Evolutionary conservation across 2,113 vertebrate species (phyloP).

Genomic region (Axis porcinus): DNA sequence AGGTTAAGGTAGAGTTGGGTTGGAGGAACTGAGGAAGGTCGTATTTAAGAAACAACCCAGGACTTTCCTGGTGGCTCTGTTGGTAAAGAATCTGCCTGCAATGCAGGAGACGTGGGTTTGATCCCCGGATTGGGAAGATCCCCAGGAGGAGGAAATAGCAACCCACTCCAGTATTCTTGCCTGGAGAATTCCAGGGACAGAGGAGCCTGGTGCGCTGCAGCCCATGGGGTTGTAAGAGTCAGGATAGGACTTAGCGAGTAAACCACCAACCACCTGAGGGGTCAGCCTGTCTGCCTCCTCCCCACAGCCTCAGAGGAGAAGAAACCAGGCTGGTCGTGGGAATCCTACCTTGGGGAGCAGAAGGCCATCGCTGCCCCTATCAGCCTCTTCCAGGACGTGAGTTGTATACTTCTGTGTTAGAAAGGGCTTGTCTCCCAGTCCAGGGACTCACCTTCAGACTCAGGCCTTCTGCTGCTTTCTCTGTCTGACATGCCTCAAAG

Average conservation of each 20-base stretch:
- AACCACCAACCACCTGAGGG: not conserved
- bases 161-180: not conserved
- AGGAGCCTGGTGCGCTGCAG: not conserved
- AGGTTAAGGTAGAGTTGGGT: not conserved
- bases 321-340: slow-evolving; percentile 94
- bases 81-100: not conserved
- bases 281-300: not conserved
- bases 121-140: not conserved
- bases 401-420: slow-evolving; percentile 69
- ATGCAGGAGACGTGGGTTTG: not conserved
- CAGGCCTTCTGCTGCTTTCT: not conserved
- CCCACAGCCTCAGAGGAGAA: slow-evolving; percentile 84
- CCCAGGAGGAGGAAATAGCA: not conserved
- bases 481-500: not conserved
- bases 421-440: slow-evolving; percentile 15
- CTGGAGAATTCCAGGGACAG: not conserved
- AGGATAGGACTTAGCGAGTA: not conserved
- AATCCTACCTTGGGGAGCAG: slow-evolving; percentile 91
- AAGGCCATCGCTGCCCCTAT: slow-evolving; percentile 91
- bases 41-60: not conserved
- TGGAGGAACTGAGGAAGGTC: not conserved
- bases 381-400: slow-evolving; percentile 95
- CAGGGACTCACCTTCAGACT: not conserved
- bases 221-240: not conserved
- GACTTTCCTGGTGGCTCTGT: not conserved